These are phyloP conservation scores for Oenanthe oenanthe DNA, from an alignment of 2,113 vertebrate genomes.

Conservation along the genomic window DNA sequence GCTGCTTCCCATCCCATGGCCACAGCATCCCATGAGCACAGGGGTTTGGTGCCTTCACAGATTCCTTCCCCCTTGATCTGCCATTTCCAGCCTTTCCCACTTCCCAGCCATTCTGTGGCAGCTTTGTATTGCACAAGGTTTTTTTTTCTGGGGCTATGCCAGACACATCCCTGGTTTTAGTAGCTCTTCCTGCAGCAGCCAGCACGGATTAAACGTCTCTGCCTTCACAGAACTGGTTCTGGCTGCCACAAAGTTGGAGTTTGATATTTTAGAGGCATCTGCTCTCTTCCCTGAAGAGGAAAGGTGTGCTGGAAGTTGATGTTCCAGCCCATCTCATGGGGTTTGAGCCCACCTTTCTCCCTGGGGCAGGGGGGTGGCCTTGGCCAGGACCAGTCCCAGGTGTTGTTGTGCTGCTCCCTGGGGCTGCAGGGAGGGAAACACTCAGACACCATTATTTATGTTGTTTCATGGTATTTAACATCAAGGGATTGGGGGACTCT, in stretches of 20 bases:
- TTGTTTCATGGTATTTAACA: not conserved
- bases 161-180: not conserved
- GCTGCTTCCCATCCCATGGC: not conserved
- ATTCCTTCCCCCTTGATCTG: not conserved
- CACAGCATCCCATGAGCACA: not conserved
- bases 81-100: not conserved
- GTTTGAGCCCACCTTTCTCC: not conserved
- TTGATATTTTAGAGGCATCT: not conserved
- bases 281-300: not conserved
- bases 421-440: not conserved
- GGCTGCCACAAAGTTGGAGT: not conserved
- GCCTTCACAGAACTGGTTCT: not conserved
- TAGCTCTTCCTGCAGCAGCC: not conserved
- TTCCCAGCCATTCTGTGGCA: not conserved
- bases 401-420: rapidly evolving
- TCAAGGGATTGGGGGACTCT: not conserved
- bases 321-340: not conserved
- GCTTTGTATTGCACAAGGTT: not conserved
- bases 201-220: rapidly evolving
- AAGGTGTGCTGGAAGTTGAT: not conserved
- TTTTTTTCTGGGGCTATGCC: not conserved
- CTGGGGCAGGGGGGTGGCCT: not conserved
- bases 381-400: not conserved
- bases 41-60: not conserved
- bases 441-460: not conserved